Base-by-base conservation (phyloP, 2,888 invertebrate genomes). In the Calliopum simillimum region DNA sequence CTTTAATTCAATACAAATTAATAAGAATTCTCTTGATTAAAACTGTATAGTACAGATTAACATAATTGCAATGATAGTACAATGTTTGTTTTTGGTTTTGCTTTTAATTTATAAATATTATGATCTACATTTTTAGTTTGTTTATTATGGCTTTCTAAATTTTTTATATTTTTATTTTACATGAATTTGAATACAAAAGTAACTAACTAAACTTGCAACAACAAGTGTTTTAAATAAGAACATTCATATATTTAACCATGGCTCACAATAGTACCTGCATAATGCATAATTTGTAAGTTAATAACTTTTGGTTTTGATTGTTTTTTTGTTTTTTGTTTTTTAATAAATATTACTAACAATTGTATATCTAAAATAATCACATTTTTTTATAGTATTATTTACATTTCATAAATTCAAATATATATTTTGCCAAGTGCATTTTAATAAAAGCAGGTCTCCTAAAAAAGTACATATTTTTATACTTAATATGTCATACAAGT, bases 361-460 rank as follows among this genome's bases (percentile, higher is more conserved):
- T 59, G 44, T 64, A 56, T 65, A 59, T 72, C 23, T 51, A 63
- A 53, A 71, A 71, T 49, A 65, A 70, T 73, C 19, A 70, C 62
- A 68, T 65, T 68, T 73, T 69, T 64, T 70, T 47, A 68, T 62
- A 58, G 71, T 68, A 71, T 55, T 53, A 58, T 71, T 71, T 68
- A 49, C 65, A 70, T 68, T 61, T 5, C 69, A 70, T 58, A 65
- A 68, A 70, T 69, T 68, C 71, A 68, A 66, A 70, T 71, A 70
- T 71, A 70, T 69, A 64, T 71, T 55, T 67, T 61, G 64, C 33
- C 33, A 33, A 33, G 33, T 33, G 33, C 33, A 33, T 33, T 33
- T 33, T 8, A 33, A 33, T 33, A 33, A 8, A 33, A 33, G 33
- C 33, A 33, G 33, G 33, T 6, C 33, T 33, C 33, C 33, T 33